Conservation (phyloP, 2,797 vertebrate species). For the Onychomys arenicola region DNA sequence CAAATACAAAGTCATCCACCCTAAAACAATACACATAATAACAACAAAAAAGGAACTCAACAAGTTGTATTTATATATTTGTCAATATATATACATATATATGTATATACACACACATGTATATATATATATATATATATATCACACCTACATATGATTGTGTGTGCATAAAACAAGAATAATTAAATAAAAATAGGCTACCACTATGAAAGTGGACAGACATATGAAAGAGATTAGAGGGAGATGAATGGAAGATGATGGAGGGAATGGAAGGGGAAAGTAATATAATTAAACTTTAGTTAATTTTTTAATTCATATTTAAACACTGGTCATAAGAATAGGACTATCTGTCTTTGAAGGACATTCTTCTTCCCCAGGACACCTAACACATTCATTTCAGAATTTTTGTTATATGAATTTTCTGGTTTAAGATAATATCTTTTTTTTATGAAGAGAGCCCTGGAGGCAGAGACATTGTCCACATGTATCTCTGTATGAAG, state of each 20-base stretch:
- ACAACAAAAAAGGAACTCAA: background rate
- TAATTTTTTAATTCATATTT: background rate
- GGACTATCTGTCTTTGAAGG: background rate
- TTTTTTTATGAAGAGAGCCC: background rate
- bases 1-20: too few species aligned
- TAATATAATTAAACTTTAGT: background rate
- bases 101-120: too few species aligned
- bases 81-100: background rate
- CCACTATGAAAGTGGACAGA: background rate
- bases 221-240: background rate
- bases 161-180: background rate
- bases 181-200: background rate
- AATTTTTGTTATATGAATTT: slow-evolving; percentile 18
- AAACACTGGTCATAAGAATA: slow-evolving; percentile 42
- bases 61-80: background rate
- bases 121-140: background rate
- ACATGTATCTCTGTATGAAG: background rate
- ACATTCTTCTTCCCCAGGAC: background rate
- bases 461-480: background rate
- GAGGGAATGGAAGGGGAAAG: background rate
- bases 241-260: background rate
- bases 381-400: slow-evolving; percentile 50
- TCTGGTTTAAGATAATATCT: background rate
- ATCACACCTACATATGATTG: background rate
- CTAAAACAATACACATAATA: background rate